phyloP scores from a whole-genome alignment of 1,140 invertebrate genomes.

The Helicoverpa armigera region DNA sequence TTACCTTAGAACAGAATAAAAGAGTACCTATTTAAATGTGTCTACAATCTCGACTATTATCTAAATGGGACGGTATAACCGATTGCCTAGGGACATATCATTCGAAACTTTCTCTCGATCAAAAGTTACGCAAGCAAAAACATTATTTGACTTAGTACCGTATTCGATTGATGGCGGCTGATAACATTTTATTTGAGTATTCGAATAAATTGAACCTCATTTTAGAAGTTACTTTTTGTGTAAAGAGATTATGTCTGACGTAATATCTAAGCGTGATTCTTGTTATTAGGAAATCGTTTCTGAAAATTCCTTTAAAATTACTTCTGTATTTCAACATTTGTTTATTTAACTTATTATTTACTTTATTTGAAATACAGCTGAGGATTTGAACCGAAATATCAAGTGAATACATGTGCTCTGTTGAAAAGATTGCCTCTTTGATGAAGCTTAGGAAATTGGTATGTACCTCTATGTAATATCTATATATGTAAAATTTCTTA shows the following conservation, averaged over 20 bases:
- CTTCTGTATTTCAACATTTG: background rate
- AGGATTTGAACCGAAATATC: no score
- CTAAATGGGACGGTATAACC: constrained; percentile 11
- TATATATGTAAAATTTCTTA: no score
- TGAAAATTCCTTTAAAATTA: background rate
- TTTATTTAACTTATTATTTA: no score
- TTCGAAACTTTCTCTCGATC: constrained; percentile 55
- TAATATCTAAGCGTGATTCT: background rate
- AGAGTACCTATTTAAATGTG: constrained; percentile 13
- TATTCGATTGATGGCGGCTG: constrained; percentile 38
- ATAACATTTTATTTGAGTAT: constrained; percentile 36
- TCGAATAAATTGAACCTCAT: constrained; percentile 11
- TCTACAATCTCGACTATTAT: constrained; percentile 23
- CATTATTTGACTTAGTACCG: background rate
- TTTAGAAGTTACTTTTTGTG: background rate
- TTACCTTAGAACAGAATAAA: no score
- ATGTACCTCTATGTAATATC: no score
- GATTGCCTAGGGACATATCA: constrained; percentile 29
- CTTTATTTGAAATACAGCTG: no score
- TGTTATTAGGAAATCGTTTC: background rate
- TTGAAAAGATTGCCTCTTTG: no score
- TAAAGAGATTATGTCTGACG: background rate
- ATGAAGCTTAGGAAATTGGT: no score
- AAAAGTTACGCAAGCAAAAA: constrained; percentile 49
- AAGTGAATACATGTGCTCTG: no score